These are phyloP conservation scores for Lucinisca nassula DNA, from an alignment of 2,888 invertebrate genomes.

Conservation along the genomic window DNA sequence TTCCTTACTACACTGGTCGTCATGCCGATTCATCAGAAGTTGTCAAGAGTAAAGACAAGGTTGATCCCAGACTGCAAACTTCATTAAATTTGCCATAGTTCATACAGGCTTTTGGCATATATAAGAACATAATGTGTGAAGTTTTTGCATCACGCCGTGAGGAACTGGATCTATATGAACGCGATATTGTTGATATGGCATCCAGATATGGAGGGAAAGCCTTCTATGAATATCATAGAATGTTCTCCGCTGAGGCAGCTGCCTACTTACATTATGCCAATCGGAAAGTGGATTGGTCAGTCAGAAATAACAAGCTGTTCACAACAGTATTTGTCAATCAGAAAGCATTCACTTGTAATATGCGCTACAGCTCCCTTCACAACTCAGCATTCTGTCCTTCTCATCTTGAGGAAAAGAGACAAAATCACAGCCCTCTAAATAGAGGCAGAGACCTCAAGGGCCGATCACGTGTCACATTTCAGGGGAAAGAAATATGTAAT, in stretches of 20 bases:
- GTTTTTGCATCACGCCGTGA: constrained; percentile 7
- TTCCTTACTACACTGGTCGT: constrained; percentile 4
- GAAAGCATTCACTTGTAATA: background rate
- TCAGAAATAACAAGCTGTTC: constrained; percentile 31
- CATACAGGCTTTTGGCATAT: constrained; percentile 43
- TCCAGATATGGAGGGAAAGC: constrained; percentile 29
- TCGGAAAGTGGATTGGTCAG: constrained; percentile 16
- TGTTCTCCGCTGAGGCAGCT: constrained; percentile 34
- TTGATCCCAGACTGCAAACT: background rate
- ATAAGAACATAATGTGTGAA: constrained; percentile 39
- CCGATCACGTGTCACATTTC: background rate
- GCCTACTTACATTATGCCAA: constrained; percentile 27
- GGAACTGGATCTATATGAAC: constrained; percentile 44
- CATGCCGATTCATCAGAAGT: background rate
- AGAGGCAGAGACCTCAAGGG: background rate
- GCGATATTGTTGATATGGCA: constrained; percentile 48
- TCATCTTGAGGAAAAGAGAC: background rate
- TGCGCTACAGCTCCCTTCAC: constrained; percentile 27
- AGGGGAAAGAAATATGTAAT: background rate
- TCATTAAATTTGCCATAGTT: background rate
- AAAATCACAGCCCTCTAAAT: background rate
- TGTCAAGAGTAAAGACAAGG: background rate
- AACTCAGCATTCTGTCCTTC: constrained; percentile 18
- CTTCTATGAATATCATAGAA: constrained; percentile 52
- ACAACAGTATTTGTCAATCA: constrained; percentile 11